These are phyloP conservation scores for Taurulus bubalis DNA, from an alignment of 2,113 vertebrate species.

Conservation along the genomic window DNA sequence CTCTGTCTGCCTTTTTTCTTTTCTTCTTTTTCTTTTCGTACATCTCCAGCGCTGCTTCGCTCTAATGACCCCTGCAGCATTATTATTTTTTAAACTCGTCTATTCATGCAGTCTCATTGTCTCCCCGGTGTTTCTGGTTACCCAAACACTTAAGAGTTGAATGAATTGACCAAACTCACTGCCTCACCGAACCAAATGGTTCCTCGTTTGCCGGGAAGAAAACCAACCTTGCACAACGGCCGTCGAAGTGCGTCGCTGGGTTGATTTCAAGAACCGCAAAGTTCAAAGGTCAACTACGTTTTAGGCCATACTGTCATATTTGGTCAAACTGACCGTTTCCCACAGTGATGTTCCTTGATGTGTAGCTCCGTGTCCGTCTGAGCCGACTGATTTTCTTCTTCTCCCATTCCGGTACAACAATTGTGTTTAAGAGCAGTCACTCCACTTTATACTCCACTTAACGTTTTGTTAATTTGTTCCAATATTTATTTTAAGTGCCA, in stretches of 20 bases:
- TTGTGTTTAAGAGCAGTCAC: constrained; percentile 11
- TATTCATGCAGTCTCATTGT: background rate
- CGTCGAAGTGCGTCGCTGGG: background rate
- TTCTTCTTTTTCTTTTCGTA: constrained; percentile 8
- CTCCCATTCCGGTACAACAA: constrained; percentile 24
- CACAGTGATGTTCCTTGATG: background rate
- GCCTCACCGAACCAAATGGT: constrained; percentile 43
- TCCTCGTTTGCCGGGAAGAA: background rate
- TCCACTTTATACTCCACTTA: constrained; percentile 43
- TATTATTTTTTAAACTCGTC: background rate
- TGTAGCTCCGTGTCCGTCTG: background rate
- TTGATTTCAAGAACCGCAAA: background rate
- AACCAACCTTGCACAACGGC: background rate
- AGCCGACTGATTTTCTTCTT: constrained; percentile 7
- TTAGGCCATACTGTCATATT: background rate
- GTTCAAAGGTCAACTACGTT: background rate
- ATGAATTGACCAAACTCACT: constrained; percentile 40
- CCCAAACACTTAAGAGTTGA: background rate
- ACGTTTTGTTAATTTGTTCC: constrained; percentile 59
- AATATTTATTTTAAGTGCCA: constrained; percentile 81
- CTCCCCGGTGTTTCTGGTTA: no score
- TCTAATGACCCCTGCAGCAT: constrained; percentile 22
- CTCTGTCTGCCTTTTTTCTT: constrained; percentile 56
- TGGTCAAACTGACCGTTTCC: background rate
- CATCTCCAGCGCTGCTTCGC: constrained; percentile 1